These are phyloP conservation scores for Charina bottae DNA, from an alignment of 2,113 vertebrate genomes.

Conservation along the genomic window DNA sequence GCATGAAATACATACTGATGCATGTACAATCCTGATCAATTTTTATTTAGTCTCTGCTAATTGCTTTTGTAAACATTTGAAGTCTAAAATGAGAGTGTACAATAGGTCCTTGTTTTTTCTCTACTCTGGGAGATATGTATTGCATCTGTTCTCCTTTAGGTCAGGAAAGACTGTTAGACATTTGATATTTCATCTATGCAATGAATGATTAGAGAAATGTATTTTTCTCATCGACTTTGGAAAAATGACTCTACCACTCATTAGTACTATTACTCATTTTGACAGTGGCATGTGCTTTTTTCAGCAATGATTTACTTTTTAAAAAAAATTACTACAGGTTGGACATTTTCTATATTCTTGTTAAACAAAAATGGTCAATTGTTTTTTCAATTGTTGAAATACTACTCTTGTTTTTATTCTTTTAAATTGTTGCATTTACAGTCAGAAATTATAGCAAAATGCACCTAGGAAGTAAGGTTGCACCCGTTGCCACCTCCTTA, in stretches of 20 bases:
- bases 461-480: too few relatives aligned
- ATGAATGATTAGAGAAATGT: conserved; percentile 30
- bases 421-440: too few relatives aligned
- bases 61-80: neutral
- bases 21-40: neutral
- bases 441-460: too few relatives aligned
- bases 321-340: neutral
- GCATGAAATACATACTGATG: neutral
- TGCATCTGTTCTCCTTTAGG: conserved; percentile 11
- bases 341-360: neutral
- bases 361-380: neutral
- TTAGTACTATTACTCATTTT: conserved; percentile 5
- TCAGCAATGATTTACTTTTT: conserved; percentile 9
- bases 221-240: neutral
- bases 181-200: conserved; percentile 10
- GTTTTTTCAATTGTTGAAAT: neutral
- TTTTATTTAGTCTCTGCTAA: neutral
- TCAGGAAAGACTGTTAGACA: neutral
- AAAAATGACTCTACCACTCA: conserved; percentile 31
- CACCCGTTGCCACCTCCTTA: too few relatives aligned
- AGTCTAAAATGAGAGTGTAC: neutral
- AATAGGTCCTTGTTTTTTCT: neutral
- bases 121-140: neutral
- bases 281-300: neutral
- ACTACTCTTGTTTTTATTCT: neutral